Percentiles rank a stretch among this genome's conserved stretches.
Conservation (phyloP, 2,797 vertebrate species). For the Lerista edwardsae region DNA sequence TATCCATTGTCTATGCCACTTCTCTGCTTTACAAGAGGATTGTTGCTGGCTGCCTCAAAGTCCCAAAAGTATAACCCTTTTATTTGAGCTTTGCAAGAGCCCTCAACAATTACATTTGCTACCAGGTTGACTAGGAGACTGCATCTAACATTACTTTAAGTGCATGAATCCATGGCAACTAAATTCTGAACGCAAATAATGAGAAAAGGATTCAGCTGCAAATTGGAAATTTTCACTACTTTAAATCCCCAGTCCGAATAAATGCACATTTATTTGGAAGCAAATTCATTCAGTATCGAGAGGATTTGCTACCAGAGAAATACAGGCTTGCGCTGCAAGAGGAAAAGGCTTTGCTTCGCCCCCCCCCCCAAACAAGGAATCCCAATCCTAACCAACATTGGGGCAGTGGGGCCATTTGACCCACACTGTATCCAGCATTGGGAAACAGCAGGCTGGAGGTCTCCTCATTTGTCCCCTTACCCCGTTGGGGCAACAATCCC, state of each 20-base stretch:
- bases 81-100: neutral
- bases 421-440: too few relatives aligned
- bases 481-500: too few relatives aligned
- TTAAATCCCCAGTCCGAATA: neutral
- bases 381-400: too few relatives aligned
- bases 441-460: too few relatives aligned
- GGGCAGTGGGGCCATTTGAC: too few relatives aligned
- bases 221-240: constrained; percentile 2
- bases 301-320: neutral
- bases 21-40: neutral
- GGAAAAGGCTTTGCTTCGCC: neutral
- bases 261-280: neutral
- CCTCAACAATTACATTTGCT: constrained; percentile 13
- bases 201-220: neutral
- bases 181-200: constrained; percentile 13
- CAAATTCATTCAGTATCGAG: neutral
- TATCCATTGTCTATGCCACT: neutral
- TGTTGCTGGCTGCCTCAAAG: neutral
- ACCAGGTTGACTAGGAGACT: constrained; percentile 19
- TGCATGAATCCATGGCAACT: constrained; percentile 31
- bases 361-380: neutral
- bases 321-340: neutral
- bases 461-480: too few relatives aligned
- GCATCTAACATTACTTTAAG: constrained; percentile 21
- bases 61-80: neutral